Conservation (phyloP, 1,140 invertebrate species). For the Camponotus floridanus region DNA sequence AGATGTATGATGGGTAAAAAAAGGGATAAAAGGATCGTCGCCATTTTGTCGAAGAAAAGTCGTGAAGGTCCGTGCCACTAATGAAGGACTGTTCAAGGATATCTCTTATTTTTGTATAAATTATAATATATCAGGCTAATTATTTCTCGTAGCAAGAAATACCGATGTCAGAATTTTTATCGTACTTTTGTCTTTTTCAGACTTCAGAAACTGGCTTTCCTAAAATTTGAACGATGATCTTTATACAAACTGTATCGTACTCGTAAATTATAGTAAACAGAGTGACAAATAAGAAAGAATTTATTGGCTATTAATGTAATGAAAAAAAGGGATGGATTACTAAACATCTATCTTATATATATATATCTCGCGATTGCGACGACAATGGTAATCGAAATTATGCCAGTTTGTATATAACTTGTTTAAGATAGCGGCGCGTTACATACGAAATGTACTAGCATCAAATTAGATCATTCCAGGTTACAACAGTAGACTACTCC, state of each 20-base stretch:
- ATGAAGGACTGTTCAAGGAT: background rate
- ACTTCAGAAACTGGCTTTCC: background rate
- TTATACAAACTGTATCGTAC: background rate
- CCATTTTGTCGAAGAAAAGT: constrained; percentile 18
- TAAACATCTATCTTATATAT: background rate
- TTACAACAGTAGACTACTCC: constrained; percentile 71
- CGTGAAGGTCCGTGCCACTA: constrained; percentile 1
- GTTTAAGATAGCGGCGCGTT: constrained; percentile 31
- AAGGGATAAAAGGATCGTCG: constrained; percentile 14
- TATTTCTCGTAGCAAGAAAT: constrained; percentile 1
- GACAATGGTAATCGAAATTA: constrained; percentile 47
- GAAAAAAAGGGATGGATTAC: constrained; percentile 8
- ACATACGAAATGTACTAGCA: constrained; percentile 66
- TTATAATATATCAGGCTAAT: constrained; percentile 4
- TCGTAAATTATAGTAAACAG: background rate
- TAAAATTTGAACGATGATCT: background rate
- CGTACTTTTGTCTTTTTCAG: background rate
- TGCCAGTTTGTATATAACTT: constrained; percentile 12
- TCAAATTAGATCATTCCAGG: constrained; percentile 70
- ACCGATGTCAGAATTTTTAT: constrained; percentile 21
- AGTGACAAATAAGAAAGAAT: background rate
- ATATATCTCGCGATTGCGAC: background rate
- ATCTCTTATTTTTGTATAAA: constrained; percentile 30
- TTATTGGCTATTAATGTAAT: background rate
- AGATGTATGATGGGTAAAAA: background rate